These are phyloP conservation scores for Acrocephalus arundinaceus DNA, from an alignment of 2,113 vertebrate species.

Conservation along the genomic window DNA sequence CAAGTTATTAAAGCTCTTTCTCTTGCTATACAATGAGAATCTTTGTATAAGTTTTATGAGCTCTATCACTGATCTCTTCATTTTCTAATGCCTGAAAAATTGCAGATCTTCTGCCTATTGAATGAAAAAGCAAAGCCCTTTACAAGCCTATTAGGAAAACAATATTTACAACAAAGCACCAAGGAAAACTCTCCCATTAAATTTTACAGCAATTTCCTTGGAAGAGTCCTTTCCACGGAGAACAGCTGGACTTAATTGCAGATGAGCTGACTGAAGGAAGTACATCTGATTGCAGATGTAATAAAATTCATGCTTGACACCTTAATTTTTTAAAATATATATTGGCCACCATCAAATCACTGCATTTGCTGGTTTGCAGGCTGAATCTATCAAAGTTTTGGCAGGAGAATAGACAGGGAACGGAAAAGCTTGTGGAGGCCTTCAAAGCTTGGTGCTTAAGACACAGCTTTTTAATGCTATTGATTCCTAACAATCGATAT, in stretches of 20 bases:
- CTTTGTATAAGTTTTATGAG: background rate
- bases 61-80: background rate
- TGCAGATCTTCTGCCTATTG: background rate
- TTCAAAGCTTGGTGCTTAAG: slow-evolving; percentile 61
- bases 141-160: slow-evolving; percentile 59
- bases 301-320: slow-evolving; percentile 50
- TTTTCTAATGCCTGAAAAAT: slow-evolving; percentile 31
- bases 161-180: slow-evolving; percentile 41
- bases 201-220: slow-evolving; percentile 39
- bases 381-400: slow-evolving; percentile 40
- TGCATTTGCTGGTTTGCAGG: slow-evolving; percentile 37
- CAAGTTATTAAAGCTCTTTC: background rate
- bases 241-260: slow-evolving; percentile 40
- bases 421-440: slow-evolving; percentile 33
- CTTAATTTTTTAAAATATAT: slow-evolving; percentile 50
- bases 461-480: slow-evolving; percentile 66
- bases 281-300: slow-evolving; percentile 50
- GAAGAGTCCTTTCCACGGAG: background rate
- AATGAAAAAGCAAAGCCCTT: slow-evolving; percentile 22
- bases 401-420: slow-evolving; percentile 17
- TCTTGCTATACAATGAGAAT: background rate
- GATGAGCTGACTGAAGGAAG: slow-evolving; percentile 27
- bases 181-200: slow-evolving; percentile 37
- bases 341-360: background rate
- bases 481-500: slow-evolving; percentile 63